Percentiles rank a stretch among this genome's conserved stretches.
Evolutionary conservation across 2,888 invertebrate species (phyloP).

Genomic region (Drosophila affinis): DNA sequence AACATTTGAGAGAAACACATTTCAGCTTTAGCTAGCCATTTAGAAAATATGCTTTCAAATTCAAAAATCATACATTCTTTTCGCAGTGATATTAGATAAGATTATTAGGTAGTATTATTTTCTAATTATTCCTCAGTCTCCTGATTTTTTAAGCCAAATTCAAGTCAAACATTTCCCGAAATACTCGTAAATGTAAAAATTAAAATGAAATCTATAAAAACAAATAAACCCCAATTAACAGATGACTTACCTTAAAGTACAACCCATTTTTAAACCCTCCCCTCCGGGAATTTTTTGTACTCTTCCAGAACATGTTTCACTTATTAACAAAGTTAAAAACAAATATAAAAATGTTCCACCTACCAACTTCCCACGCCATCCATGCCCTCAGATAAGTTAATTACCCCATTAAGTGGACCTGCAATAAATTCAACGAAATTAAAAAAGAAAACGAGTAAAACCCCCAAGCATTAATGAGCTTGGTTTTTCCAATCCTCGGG

Average conservation of each 20-base stretch:
- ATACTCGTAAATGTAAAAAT: too few relatives aligned
- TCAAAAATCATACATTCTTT: too few relatives aligned
- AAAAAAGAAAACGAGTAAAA: background rate
- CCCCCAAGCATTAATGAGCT: slow-evolving; percentile 10
- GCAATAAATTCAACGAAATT: slow-evolving; percentile 19
- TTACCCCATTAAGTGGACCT: slow-evolving; percentile 47
- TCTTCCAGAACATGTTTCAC: slow-evolving; percentile 18
- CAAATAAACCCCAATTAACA: background rate
- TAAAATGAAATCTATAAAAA: background rate
- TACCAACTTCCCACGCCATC: slow-evolving; percentile 14
- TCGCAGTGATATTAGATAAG: too few relatives aligned
- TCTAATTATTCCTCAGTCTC: too few relatives aligned
- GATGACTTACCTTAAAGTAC: background rate
- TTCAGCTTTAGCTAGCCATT: too few relatives aligned
- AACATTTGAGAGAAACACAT: too few relatives aligned
- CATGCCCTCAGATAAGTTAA: slow-evolving; percentile 35
- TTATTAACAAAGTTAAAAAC: slow-evolving; percentile 1
- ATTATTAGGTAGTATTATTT: too few relatives aligned
- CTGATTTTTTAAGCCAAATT: too few relatives aligned
- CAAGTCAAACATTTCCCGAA: too few relatives aligned
- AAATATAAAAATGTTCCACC: slow-evolving; percentile 22
- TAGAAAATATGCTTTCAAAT: too few relatives aligned
- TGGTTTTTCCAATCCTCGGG: slow-evolving; percentile 12
- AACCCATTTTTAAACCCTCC: background rate
- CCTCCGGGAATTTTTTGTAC: background rate